Base-by-base conservation (phyloP, 2,797 vertebrate genomes). In the Cheracebus regulus region DNA sequence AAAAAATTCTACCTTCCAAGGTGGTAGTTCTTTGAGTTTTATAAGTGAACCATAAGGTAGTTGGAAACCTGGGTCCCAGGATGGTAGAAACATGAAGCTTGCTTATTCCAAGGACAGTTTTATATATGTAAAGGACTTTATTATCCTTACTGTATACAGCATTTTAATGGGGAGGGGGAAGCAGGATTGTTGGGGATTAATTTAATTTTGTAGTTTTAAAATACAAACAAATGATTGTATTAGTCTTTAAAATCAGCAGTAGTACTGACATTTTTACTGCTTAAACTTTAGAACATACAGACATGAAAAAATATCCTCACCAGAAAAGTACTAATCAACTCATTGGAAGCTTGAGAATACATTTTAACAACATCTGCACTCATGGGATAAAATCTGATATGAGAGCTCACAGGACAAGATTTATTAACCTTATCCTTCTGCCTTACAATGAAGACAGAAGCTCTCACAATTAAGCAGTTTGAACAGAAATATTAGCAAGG, bases 151-250 rank as follows among this genome's bases (percentile, higher is more conserved):
- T 41, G 24, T 82, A 50, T 64, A 30, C 6, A 73, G 24, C 87
- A 12, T 89, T 92, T 94, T 73, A 61, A 79, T 39, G 46, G 48
- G 46, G n/a, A n/a, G 36, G 4, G 7, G 14, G 15, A 14, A 19
- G 5, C n/a, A 93, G 24, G 73, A 88, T 78, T 61, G 1, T 39
- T 79, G 61, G 48, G 5, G 22, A 41, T 83, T 95, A 67, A 72
- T 75, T 90, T 80, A 85, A 67, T 88, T 92, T 78, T 92, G 79
- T 97, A n/a, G 30, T 36, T 86, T 88, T 85, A 96, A 92, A 96
- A 88, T 81, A 28, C 20, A 28, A 79, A 78, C 22, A 92, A 85
- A 39, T 80, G 4, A 57, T n/a, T 33, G 10, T 67, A 15, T 80
- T 73, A 52, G 14, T 76, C 41, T 94, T 89, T 92, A 81, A 89